Evolutionary conservation across 2,113 vertebrate genomes (phyloP), one percentile per base, ranked within the genome.

Genomic region (Amia ocellicauda): DNA sequence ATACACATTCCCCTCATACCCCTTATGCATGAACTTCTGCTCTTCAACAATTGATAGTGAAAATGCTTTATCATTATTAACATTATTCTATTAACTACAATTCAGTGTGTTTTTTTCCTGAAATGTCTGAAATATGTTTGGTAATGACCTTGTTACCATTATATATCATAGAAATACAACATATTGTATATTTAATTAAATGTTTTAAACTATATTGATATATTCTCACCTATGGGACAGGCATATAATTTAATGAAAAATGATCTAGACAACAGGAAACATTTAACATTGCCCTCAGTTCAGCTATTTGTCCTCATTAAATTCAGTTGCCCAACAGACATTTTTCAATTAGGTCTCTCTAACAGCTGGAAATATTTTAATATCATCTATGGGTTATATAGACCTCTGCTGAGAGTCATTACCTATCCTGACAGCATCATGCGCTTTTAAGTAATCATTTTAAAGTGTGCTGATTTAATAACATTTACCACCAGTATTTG

Each of bases 361-460:
- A 67, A 20, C 17, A 74, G 19, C 23, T 70, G 67, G 29, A 43
- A 64, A 65, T 78, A 77, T 60, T 70, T 73, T 71, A 79, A 67
- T 61, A 78, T 56, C 60, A 73, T 22, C 41, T 40, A 26, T 67
- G 69, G 65, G 22, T 77, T 75, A 78, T 65, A 75, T 60, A 78
- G 75, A 61, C 53, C 64, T 51, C 67, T 73, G 60, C 36, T 73
- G 65, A 77, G 73, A 11, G 74, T 53, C 54, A 74, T 79, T 74
- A 74, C 72, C 60, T 67, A 19, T 24, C 45, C 19, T 74, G 64
- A 70, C 66, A 78, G 60, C 55, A 36, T 66, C 66, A 66, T 17
- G 27, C 42, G 57, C 62, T 73, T 73, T 67, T 68, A 55, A 79
- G 71, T 74, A 69, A 78, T 80, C 50, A 77, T 79, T 80, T 74